phyloP scores from a whole-genome alignment of 2,113 vertebrate genomes.

The Phaetusa simplex region DNA sequence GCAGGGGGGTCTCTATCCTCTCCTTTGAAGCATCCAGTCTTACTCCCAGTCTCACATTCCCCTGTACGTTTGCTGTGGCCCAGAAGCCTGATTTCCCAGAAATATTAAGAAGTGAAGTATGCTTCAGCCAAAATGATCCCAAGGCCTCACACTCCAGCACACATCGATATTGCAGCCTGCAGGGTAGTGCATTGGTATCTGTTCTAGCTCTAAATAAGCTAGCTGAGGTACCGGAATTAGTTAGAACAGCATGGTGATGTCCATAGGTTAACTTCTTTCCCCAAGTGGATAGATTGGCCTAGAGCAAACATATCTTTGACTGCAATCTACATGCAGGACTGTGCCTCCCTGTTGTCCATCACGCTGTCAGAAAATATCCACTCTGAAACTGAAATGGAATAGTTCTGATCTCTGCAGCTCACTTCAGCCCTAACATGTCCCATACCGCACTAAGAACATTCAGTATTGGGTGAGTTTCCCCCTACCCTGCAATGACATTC shows the following conservation, averaged over 20 bases:
- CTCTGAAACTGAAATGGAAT: background rate
- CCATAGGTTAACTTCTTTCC: background rate
- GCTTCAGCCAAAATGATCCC: background rate
- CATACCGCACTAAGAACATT: background rate
- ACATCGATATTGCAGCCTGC: background rate
- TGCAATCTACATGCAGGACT: background rate
- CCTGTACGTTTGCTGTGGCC: background rate
- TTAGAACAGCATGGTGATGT: background rate
- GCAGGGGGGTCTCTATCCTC: background rate
- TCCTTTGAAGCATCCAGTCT: background rate
- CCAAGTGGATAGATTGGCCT: background rate
- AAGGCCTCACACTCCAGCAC: background rate
- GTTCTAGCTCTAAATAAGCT: background rate
- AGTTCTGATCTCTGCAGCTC: background rate
- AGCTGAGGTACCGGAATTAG: background rate
- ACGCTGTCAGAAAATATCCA: background rate
- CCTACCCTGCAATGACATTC: background rate
- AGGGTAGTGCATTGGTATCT: background rate
- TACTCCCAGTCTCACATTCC: background rate
- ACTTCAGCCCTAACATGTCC: background rate
- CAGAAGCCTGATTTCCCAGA: background rate
- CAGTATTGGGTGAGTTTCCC: background rate
- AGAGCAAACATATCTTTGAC: constrained; percentile 8
- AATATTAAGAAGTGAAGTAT: background rate
- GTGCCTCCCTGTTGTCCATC: constrained; percentile 19